Percentiles rank a stretch among this genome's conserved stretches.
Conservation (phyloP, 2,797 vertebrate genomes). For the Myripristis murdjan region DNA sequence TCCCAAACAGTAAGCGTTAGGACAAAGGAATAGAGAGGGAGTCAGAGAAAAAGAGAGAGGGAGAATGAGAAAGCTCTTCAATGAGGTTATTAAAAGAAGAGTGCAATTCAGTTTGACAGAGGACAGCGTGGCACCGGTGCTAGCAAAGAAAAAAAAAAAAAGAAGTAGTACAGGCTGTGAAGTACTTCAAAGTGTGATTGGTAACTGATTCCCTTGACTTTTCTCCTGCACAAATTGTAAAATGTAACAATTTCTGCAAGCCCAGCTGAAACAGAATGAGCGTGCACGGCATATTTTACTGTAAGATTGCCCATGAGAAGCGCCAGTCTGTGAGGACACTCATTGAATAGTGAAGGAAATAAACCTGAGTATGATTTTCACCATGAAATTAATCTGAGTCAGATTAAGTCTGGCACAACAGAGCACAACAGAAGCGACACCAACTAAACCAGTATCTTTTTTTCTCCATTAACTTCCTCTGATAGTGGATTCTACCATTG, state of each 20-base stretch:
- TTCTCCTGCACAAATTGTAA: slow-evolving; percentile 62
- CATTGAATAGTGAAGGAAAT: slow-evolving; percentile 53
- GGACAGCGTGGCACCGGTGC: slow-evolving; percentile 46
- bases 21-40: slow-evolving; percentile 56
- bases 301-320: slow-evolving; percentile 22
- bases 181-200: slow-evolving; percentile 67
- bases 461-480: slow-evolving; percentile 44
- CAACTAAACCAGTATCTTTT: slow-evolving; percentile 28
- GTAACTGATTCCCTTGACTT: slow-evolving; percentile 66
- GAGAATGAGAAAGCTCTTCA: slow-evolving; percentile 50
- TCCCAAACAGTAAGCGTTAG: slow-evolving; percentile 60
- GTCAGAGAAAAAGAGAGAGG: slow-evolving; percentile 27
- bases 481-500: slow-evolving; percentile 43
- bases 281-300: slow-evolving; percentile 1
- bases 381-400: slow-evolving; percentile 38
- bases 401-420: slow-evolving; percentile 11
- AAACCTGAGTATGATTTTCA: slow-evolving; percentile 47
- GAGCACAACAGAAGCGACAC: slow-evolving; percentile 43
- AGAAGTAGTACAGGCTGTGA: slow-evolving; percentile 47
- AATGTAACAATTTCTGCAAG: slow-evolving; percentile 59
- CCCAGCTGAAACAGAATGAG: slow-evolving; percentile 25
- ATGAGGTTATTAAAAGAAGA: slow-evolving; percentile 76
- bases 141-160: slow-evolving; percentile 25
- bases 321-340: slow-evolving; percentile 42
- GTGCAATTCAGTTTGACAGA: slow-evolving; percentile 71